phyloP scores from a whole-genome alignment of 2,113 vertebrate species.

The Ameiurus melas region DNA sequence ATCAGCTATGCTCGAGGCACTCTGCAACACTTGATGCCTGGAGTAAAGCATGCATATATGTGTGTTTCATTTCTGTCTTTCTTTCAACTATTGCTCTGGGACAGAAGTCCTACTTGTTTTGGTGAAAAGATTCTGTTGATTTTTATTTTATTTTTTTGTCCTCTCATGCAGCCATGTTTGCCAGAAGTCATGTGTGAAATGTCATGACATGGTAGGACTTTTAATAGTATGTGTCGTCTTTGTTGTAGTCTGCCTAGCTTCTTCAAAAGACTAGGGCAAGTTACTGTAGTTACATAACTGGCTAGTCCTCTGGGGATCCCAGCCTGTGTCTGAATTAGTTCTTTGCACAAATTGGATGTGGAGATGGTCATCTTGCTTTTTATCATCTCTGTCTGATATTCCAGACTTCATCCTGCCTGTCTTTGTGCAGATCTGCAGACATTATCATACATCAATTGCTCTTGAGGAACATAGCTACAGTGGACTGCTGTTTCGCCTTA shows the following conservation, averaged over 20 bases:
- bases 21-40: background rate
- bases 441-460: background rate
- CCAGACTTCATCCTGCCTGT: background rate
- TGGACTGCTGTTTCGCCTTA: background rate
- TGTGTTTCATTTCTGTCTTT: conserved; percentile 6
- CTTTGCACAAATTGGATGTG: conserved; percentile 8
- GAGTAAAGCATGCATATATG: background rate
- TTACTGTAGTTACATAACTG: conserved; percentile 63
- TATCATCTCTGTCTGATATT: background rate
- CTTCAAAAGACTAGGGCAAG: conserved; percentile 66
- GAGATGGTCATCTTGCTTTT: conserved; percentile 11
- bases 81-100: conserved; percentile 4
- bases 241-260: conserved; percentile 7
- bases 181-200: background rate
- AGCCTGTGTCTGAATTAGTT: conserved; percentile 42
- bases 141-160: background rate
- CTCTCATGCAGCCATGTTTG: background rate
- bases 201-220: background rate
- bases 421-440: background rate
- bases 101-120: conserved; percentile 5
- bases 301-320: conserved; percentile 34
- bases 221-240: background rate
- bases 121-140: background rate
- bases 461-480: background rate
- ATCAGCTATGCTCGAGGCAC: background rate